Conservation (phyloP, 2,113 vertebrate species). For the Misgurnus anguillicaudatus region DNA sequence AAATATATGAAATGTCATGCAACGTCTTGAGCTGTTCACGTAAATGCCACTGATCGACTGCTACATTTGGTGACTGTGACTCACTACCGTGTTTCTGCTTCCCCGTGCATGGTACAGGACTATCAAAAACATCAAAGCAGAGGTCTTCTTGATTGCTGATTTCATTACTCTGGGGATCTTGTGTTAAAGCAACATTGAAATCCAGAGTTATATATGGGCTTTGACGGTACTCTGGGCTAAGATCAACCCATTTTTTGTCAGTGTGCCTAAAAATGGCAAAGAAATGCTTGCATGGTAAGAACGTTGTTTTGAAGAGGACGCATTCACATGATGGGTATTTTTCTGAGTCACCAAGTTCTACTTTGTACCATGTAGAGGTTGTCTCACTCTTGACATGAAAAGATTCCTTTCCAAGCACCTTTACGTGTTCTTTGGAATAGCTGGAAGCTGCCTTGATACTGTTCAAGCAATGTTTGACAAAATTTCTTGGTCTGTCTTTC, state of each 20-base stretch:
- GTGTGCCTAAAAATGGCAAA: neutral
- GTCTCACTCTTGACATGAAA: constrained; percentile 1
- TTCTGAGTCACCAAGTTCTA: neutral
- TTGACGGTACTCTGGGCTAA: neutral
- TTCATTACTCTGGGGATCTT: neutral
- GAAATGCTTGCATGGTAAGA: constrained; percentile 15
- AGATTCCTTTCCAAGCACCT: constrained; percentile 1
- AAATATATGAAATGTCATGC: neutral
- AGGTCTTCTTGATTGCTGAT: neutral
- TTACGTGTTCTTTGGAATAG: neutral
- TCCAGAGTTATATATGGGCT: constrained; percentile 8
- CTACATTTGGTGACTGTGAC: neutral
- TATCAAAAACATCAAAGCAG: neutral
- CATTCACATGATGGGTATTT: neutral
- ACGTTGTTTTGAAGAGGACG: neutral
- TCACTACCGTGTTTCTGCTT: neutral
- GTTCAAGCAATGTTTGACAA: no score
- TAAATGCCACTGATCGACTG: neutral
- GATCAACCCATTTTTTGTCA: neutral
- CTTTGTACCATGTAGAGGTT: constrained; percentile 6
- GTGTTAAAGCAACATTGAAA: neutral
- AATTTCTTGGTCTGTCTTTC: no score
- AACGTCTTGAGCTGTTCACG: neutral
- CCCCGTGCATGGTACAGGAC: neutral
- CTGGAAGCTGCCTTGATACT: neutral